Conservation (phyloP, 2,888 invertebrate genomes). For the Metopia argyrocephala region DNA sequence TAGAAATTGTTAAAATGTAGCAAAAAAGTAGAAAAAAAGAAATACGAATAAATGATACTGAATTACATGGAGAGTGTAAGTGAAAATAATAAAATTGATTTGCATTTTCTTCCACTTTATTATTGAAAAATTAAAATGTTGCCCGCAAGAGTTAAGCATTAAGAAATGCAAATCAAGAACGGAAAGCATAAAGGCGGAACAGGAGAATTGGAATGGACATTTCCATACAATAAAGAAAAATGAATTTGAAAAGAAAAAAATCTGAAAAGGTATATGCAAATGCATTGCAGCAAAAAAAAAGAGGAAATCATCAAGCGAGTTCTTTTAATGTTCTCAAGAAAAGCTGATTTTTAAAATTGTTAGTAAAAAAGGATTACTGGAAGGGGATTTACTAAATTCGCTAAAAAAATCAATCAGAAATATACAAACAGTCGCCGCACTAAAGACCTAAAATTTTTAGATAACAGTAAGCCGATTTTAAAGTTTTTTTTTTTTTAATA, state of each 20-base stretch:
- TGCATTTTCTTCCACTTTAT: slow-evolving; percentile 61
- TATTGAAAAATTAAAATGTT: slow-evolving; percentile 63
- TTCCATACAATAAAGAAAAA: not conserved
- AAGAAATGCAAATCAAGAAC: slow-evolving; percentile 55
- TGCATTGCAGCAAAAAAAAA: not conserved
- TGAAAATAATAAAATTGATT: slow-evolving; percentile 59
- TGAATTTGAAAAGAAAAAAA: slow-evolving; percentile 40
- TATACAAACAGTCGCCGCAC: too few relatives aligned
- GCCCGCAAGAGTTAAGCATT: slow-evolving; percentile 59
- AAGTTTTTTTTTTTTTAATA: too few relatives aligned
- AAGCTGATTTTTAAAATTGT: too few relatives aligned
- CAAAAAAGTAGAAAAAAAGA: not conserved
- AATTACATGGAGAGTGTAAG: slow-evolving; percentile 46
- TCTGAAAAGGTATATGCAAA: slow-evolving; percentile 26
- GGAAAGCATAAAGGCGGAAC: not conserved
- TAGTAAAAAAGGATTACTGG: too few relatives aligned
- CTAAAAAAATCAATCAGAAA: too few relatives aligned
- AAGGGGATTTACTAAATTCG: too few relatives aligned
- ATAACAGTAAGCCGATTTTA: too few relatives aligned
- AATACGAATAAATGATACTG: slow-evolving; percentile 3
- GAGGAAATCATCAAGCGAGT: too few relatives aligned
- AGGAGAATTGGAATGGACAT: not conserved
- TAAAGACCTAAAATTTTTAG: too few relatives aligned
- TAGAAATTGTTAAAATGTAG: slow-evolving; percentile 18
- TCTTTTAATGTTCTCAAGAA: too few relatives aligned